Evolutionary conservation across 1,140 invertebrate species (phyloP), one percentile per base, ranked within the genome.

Genomic region (Acromyrmex charruanus): DNA sequence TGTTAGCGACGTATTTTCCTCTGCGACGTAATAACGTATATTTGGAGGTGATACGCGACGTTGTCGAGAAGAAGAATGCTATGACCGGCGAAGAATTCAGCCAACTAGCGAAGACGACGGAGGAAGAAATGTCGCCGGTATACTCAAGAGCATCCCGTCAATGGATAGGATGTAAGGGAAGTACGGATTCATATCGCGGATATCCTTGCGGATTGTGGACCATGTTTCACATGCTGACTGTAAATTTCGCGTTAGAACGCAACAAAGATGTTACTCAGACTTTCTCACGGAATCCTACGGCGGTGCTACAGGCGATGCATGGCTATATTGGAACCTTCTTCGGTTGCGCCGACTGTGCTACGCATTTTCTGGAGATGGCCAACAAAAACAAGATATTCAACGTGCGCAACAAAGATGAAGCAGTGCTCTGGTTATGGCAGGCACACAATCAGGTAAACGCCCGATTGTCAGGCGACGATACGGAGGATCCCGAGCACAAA

Each of bases 171-270:
- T 99, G 99, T 94, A 96, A 96, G 91, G 98, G 98, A 9, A 98
- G 98, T 92, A 94, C 96, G 63, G 94, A 97, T 1, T 95, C 96
- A 53, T 96, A 96, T 69, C 96, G 99, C 68, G 98, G 99, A n/a
- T 99, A 98, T 94, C 98, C 99, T 0, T 99, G 99, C 95, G 97
- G 98, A 0, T 95, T 99, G 18, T 99, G 99, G 99, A 98, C 97
- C 53, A 95, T 99, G 82, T 99, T 99, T 94, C 99, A 99, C 93
- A 98, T 97, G 63, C 94, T 99, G 31, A 99, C 98, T 12, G 98
- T 99, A 0, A 97, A 97, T 93, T 97, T 97, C 68, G 96, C 97
- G 1, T 94, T 96, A 16, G 93, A 95, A 69, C 65, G 14, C 3
- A 90, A 92, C 25, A 85, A 77, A 16, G 87, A 94, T 3, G 94